Evolutionary conservation across 2,797 vertebrate species (phyloP).

Genomic region (Neomorphus geoffroyi): DNA sequence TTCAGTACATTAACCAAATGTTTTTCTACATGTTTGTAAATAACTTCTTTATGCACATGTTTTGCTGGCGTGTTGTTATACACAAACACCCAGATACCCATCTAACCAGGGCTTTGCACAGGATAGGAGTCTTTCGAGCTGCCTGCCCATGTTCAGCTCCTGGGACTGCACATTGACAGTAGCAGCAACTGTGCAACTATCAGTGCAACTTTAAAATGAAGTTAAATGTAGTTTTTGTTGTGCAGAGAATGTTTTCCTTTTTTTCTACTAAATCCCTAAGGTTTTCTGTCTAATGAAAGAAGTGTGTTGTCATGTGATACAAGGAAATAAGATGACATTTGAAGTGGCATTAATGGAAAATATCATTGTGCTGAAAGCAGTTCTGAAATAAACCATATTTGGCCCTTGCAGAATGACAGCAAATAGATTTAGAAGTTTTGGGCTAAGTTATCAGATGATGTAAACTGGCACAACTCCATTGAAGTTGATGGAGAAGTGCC

Average conservation of each 20-base stretch:
- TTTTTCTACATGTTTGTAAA: background rate
- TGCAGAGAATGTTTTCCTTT: background rate
- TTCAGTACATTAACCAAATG: background rate
- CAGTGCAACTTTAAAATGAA: background rate
- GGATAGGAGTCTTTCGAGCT: background rate
- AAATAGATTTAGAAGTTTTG: slow-evolving; percentile 54
- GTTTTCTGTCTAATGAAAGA: slow-evolving; percentile 39
- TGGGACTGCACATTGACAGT: background rate
- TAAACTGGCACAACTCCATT: slow-evolving; percentile 57
- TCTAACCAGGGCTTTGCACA: background rate
- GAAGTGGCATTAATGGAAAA: slow-evolving; percentile 18
- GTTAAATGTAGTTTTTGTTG: background rate
- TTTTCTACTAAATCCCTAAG: background rate
- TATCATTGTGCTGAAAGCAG: background rate
- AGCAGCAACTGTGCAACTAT: background rate
- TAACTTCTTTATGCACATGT: background rate
- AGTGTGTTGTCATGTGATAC: background rate
- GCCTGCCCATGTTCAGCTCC: background rate
- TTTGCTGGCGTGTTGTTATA: background rate
- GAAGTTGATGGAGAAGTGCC: slow-evolving; percentile 38
- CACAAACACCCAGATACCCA: background rate
- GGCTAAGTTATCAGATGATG: slow-evolving; percentile 52
- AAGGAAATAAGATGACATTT: background rate
- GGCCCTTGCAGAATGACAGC: slow-evolving; percentile 38
- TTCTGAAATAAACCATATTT: slow-evolving; percentile 29